A percentile compares a stretch with the other conserved stretches of the same genome.
These are phyloP conservation scores for Oncorhynchus clarkii DNA, from an alignment of 2,113 vertebrate genomes.

Conservation along the genomic window DNA sequence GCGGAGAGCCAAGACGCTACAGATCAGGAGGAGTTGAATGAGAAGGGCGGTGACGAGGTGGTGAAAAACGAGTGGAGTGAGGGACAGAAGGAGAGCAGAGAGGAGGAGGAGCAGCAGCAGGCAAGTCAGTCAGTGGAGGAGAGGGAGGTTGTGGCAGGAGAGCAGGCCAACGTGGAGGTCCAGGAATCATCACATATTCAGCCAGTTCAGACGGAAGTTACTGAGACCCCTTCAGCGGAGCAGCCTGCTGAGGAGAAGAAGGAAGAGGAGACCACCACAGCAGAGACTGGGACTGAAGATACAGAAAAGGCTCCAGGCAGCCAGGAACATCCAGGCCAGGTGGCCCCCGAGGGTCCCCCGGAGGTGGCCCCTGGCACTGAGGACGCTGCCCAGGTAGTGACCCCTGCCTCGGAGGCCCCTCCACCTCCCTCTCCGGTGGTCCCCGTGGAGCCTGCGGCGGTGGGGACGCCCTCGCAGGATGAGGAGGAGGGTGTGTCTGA, in stretches of 20 bases:
- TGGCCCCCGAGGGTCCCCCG: background rate
- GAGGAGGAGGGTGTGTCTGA: conserved; percentile 95
- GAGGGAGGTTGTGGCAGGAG: conserved; percentile 23
- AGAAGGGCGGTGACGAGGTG: conserved; percentile 26
- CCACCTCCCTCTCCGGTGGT: conserved; percentile 41
- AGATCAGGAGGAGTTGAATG: conserved; percentile 37
- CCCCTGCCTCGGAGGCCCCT: conserved; percentile 32
- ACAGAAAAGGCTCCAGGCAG: conserved; percentile 30
- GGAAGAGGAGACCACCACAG: conserved; percentile 21
- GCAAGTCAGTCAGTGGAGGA: conserved; percentile 3
- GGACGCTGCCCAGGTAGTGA: conserved; percentile 11
- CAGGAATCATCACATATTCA: conserved; percentile 29
- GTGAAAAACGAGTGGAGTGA: conserved; percentile 29
- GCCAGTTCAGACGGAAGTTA: conserved; percentile 21
- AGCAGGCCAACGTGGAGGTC: background rate
- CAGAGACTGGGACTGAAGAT: conserved; percentile 35
- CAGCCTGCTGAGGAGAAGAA: conserved; percentile 18
- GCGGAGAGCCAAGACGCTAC: conserved; percentile 40
- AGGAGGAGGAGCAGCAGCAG: conserved; percentile 27
- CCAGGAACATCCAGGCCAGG: background rate
- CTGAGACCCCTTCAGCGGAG: conserved; percentile 27
- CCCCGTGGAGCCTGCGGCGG: conserved; percentile 60
- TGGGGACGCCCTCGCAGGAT: conserved; percentile 93
- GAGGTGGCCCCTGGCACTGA: conserved; percentile 14
- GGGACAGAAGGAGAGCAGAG: conserved; percentile 18